These are phyloP conservation scores for Cheirogaleus major DNA, from an alignment of 2,797 vertebrate species.

Conservation along the genomic window DNA sequence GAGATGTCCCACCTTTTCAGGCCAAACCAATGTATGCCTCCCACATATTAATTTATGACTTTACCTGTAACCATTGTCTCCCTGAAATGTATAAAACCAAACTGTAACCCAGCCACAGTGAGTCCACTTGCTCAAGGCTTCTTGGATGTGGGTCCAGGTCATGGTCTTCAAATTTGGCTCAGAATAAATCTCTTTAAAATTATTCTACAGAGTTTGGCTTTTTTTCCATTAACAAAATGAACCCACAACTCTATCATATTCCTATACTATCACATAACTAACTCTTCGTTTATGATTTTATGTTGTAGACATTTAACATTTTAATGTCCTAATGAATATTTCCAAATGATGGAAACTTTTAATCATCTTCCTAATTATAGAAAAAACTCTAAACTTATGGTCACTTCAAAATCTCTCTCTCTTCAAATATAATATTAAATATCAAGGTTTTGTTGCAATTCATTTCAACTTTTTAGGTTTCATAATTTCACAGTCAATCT, in stretches of 20 bases:
- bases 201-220: too few relatives aligned
- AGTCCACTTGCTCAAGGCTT: too few relatives aligned
- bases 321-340: neutral
- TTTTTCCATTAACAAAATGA: neutral
- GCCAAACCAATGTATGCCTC: too few relatives aligned
- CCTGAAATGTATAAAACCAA: too few relatives aligned
- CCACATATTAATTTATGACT: too few relatives aligned
- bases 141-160: too few relatives aligned
- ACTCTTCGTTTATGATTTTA: neutral
- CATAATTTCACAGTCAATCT: neutral
- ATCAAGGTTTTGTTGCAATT: neutral
- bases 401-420: neutral
- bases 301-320: neutral
- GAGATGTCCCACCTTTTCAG: too few relatives aligned
- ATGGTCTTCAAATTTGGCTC: too few relatives aligned
- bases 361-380: neutral
- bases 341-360: neutral
- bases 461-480: neutral
- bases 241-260: neutral
- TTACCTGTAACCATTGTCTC: too few relatives aligned
- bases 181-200: too few relatives aligned
- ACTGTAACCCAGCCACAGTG: too few relatives aligned
- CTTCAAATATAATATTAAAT: neutral
- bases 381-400: neutral
- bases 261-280: neutral